phyloP scores from a whole-genome alignment of 2,797 vertebrate genomes.

The Pseudopleuronectes americanus region DNA sequence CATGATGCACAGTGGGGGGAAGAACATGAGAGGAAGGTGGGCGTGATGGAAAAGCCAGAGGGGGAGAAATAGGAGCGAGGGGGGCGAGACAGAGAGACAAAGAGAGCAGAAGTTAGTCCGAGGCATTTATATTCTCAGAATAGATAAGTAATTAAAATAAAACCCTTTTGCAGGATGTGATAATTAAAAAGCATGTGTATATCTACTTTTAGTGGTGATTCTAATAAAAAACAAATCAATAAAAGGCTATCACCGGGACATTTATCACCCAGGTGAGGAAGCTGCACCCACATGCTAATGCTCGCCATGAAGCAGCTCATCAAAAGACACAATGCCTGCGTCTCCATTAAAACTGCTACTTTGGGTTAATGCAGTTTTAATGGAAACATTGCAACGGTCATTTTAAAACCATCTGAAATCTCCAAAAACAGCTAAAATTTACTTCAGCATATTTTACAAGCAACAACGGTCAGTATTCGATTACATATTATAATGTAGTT shows the following conservation, averaged over 20 bases:
- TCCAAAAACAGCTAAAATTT: background rate
- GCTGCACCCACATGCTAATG: no score
- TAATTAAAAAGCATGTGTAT: background rate
- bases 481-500: background rate
- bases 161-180: background rate
- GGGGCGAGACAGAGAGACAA: conserved; percentile 42
- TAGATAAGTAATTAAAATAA: background rate
- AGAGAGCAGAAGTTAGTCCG: conserved; percentile 66
- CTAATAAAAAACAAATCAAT: no score
- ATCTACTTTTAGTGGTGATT: background rate
- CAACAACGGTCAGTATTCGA: background rate
- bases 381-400: background rate
- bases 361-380: no score
- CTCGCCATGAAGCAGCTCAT: no score
- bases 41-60: conserved; percentile 52
- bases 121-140: conserved; percentile 22
- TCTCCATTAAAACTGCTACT: no score
- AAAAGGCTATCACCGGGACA: no score
- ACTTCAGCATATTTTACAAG: background rate
- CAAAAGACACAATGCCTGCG: no score
- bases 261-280: no score
- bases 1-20: conserved; percentile 3
- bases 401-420: conserved; percentile 3
- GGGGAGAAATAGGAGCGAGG: conserved; percentile 24
- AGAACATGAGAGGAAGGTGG: conserved; percentile 33